Conservation (phyloP, 2,113 vertebrate species). For the Nibea albiflora region DNA sequence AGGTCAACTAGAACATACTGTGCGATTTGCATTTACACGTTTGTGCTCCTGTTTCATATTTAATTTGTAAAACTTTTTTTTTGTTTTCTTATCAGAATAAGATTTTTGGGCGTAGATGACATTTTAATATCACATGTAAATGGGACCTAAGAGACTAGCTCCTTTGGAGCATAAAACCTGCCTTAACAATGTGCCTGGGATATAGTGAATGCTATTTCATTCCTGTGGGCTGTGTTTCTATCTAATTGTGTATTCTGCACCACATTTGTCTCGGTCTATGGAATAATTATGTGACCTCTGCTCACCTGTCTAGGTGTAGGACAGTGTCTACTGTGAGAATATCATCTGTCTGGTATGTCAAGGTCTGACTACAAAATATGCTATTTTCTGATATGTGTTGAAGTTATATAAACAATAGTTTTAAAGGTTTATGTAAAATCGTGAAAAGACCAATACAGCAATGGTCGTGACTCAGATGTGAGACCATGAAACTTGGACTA, state of each 20-base stretch:
- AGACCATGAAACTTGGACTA: not conserved
- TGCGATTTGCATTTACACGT: conserved; percentile 2
- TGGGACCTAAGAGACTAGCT: not conserved
- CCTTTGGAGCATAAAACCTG: not conserved
- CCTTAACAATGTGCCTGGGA: not conserved
- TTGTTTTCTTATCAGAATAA: not conserved
- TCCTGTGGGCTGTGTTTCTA: not conserved
- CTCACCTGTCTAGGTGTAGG: not conserved
- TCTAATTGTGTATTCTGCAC: conserved; percentile 17
- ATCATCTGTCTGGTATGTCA: not conserved
- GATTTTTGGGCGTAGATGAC: not conserved
- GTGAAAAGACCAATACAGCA: not conserved
- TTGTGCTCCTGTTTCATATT: conserved; percentile 1
- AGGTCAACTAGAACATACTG: not conserved
- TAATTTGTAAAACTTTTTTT: not conserved
- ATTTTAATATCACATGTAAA: not conserved
- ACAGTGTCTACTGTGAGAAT: not conserved
- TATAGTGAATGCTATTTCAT: not conserved
- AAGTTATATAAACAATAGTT: not conserved
- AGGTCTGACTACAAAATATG: not conserved
- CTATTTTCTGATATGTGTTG: not conserved
- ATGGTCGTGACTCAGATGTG: no score
- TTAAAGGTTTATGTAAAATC: not conserved
- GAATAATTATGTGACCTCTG: conserved; percentile 26
- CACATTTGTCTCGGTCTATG: conserved; percentile 8